Evolutionary conservation across 1,140 invertebrate species (phyloP), one percentile per base, ranked within the genome.

Genomic region (Macrobrachium rosenbergii): DNA sequence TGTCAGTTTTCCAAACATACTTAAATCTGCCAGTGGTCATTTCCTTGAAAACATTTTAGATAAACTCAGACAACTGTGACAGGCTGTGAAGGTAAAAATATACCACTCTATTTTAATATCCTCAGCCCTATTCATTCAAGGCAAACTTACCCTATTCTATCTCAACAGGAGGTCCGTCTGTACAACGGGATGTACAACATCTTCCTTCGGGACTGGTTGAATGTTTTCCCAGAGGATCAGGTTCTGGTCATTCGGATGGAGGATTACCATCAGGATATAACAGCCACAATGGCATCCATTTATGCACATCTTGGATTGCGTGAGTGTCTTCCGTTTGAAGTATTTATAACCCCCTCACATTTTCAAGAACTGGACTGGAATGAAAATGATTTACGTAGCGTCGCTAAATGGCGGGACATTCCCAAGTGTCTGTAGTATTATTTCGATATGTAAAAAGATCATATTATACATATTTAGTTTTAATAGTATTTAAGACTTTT

Each of bases 171-270:
- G 3, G 88, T 84, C 17, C 82, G 88, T 19, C 58, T 88, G 14
- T 82, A 88, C 17, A 86, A 85, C 58, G 88, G 88, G 8, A 67
- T 88, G 58, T 88, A 88, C 67, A 86, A 67, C 21, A 37, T 88
- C 28, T 84, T 82, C 63, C 52, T 88, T 5, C 45, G 67, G 14
- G 83, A 84, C 28, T 88, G 88, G 88, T 62, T 88, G 82, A 21
- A 80, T 12, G 82, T 80, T 21, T 88, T 84, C 58, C 73, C 76
- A 3, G 12, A 37, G 37, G 52, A 80, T 8, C 82, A 88, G n/a
- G 76, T 88, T n/a, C 62, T 88, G 28, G 82, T 88, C 19, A n/a
- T 88, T n/a, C 73, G 88, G 28, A 88, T 86, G 76, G 88, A 88
- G 72, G 88, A 88, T 67, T 84, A 88, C 58, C 75, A 79, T 19